Percentiles rank a stretch among this genome's conserved stretches.
Evolutionary conservation across 2,888 invertebrate species (phyloP).

Genomic region (Euplexia lucipara): DNA sequence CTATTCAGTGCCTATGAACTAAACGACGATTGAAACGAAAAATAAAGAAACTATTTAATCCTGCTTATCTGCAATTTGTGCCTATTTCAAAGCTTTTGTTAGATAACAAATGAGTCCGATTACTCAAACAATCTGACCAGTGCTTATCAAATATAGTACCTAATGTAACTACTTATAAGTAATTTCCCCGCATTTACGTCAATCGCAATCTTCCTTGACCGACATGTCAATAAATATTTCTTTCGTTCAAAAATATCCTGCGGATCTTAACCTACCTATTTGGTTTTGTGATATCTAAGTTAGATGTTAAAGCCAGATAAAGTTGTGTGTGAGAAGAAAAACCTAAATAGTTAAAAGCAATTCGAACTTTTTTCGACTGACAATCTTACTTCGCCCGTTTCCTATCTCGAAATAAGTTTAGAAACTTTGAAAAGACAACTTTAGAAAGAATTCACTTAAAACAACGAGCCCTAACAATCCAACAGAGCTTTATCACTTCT

Average conservation of each 20-base stretch:
- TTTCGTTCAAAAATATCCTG: too few species aligned
- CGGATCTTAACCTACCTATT: too few species aligned
- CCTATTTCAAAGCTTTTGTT: neutral
- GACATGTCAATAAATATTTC: neutral
- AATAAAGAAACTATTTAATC: neutral
- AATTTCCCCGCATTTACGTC: slow-evolving; percentile 29
- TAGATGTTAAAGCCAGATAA: neutral
- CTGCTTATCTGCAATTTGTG: neutral
- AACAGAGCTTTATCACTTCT: slow-evolving; percentile 46
- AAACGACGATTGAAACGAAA: neutral
- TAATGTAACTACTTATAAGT: too few species aligned
- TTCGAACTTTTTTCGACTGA: neutral
- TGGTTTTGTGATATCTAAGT: too few species aligned
- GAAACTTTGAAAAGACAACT: slow-evolving; percentile 7
- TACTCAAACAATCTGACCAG: slow-evolving; percentile 1
- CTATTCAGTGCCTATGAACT: neutral
- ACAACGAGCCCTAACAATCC: slow-evolving; percentile 11
- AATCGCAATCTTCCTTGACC: slow-evolving; percentile 11
- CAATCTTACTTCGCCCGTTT: neutral
- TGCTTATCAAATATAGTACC: slow-evolving; percentile 9
- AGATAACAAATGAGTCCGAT: slow-evolving; percentile 2
- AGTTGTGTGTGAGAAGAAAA: neutral
- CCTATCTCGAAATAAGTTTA: neutral
- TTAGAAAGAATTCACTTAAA: neutral
- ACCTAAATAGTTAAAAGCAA: neutral